A percentile compares a stretch with the other conserved stretches of the same genome.
phyloP scores from a whole-genome alignment of 2,113 vertebrate genomes.

The Melanotaenia duboulayi region DNA sequence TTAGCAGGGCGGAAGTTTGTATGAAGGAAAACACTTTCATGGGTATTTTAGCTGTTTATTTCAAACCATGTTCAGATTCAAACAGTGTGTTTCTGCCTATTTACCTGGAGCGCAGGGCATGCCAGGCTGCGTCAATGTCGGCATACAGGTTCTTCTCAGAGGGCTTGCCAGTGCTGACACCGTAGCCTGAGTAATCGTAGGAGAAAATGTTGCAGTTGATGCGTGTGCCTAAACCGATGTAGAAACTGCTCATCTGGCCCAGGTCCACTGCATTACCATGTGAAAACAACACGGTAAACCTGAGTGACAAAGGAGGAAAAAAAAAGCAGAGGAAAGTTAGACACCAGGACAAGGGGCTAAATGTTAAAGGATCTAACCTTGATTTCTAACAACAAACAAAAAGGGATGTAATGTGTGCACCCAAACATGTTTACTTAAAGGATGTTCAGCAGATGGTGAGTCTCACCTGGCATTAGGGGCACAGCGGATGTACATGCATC shows the following conservation, averaged over 20 bases:
- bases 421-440: background rate
- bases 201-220: slow-evolving; percentile 99
- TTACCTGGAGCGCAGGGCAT: slow-evolving; percentile 94
- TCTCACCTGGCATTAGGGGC: slow-evolving; percentile 91
- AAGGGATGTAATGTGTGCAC: background rate
- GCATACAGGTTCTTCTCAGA: slow-evolving; percentile 97
- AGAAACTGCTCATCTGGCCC: slow-evolving; percentile 99
- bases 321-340: slow-evolving; percentile 1
- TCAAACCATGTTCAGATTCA: background rate
- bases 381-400: slow-evolving; percentile 9
- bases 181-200: slow-evolving; percentile 98
- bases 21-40: background rate
- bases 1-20: slow-evolving; percentile 14
- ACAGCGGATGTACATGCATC: slow-evolving; percentile 98
- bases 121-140: slow-evolving; percentile 96
- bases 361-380: background rate
- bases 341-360: background rate
- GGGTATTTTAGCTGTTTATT: background rate
- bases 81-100: slow-evolving; percentile 12
- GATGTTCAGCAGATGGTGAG: background rate
- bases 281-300: slow-evolving; percentile 97
- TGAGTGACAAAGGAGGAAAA: slow-evolving; percentile 55
- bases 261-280: slow-evolving; percentile 97
- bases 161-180: slow-evolving; percentile 92
- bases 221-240: slow-evolving; percentile 94